Evolutionary conservation across 2,113 vertebrate species (phyloP), one percentile per base, ranked within the genome.

Genomic region (Equus przewalskii): DNA sequence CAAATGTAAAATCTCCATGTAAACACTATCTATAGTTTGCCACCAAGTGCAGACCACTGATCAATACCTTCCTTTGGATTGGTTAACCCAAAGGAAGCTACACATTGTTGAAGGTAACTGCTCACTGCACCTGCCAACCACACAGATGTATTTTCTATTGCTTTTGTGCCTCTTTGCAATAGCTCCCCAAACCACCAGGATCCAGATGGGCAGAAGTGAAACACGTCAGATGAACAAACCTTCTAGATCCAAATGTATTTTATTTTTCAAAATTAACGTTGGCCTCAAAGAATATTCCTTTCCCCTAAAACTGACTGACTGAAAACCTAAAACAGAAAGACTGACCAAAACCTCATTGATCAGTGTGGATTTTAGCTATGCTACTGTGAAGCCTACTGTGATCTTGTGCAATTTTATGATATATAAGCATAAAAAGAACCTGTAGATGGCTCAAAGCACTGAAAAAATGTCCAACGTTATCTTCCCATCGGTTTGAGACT

Each of bases 1-100:
- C 44, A 30, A 58, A 81, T 13, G 3, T 58, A 73, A 91, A 91
- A 67, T 85, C 56, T 75, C 54, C 1, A 4, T 81, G 19, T 76
- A 56, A 89, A 44, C n/a, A 10, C 21, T 81, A 28, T 76, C 76
- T 75, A 0, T 65, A 73, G 62, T 46, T 60, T 46, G 0, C 49
- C 69, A 8, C 49, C 12, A 78, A 44, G 73, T 51, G 3, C n/a
- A 78, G n/a, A 91, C 41, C 24, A 91, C 30, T 60, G 19, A 88
- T 79, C 60, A 85, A 56, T 91, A 80, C 28, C 64, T 91, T 81
- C 28, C 65, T 83, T 75, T 46, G 67, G 62, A 82, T 28, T 62
- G 51, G 22, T 82, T 94, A 91, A 89, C 65, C 58, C 70, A 73
- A 60, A 93, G 69, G 81, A 86, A 95, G 75, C 22, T 84, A 21